phyloP scores from a whole-genome alignment of 2,113 vertebrate genomes.

The Regulus satrapa region DNA sequence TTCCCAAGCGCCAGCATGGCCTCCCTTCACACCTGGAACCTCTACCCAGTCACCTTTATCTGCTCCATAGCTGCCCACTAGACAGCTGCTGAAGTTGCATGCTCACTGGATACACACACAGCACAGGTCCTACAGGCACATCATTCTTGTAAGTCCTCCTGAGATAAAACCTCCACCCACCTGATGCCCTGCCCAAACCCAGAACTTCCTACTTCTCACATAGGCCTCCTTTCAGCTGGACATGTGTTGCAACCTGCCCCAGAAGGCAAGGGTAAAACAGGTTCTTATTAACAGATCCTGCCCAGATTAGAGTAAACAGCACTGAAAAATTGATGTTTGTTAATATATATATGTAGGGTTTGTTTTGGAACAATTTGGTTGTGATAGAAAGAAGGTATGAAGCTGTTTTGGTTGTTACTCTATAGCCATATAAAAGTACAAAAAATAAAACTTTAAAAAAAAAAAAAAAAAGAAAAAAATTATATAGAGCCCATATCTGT shows the following conservation, averaged over 20 bases:
- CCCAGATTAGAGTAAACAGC: background rate
- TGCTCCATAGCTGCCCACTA: too few relatives aligned
- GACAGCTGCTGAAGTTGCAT: background rate
- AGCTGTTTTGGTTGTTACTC: background rate
- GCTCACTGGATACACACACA: background rate
- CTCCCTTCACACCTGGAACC: background rate
- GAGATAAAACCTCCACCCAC: background rate
- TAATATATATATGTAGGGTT: too few relatives aligned
- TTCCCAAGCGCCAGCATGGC: background rate
- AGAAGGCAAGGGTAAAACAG: background rate
- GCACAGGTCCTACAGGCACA: too few relatives aligned
- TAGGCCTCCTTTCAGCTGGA: background rate
- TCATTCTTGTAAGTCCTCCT: background rate
- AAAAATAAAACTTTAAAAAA: background rate
- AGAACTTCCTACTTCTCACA: background rate
- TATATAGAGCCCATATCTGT: rapidly evolving
- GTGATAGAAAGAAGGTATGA: background rate
- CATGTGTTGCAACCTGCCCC: background rate
- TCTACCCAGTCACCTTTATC: too few relatives aligned
- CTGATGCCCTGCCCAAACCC: background rate
- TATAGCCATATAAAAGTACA: background rate
- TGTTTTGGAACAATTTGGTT: background rate
- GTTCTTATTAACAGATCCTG: background rate
- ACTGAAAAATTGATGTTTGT: background rate
- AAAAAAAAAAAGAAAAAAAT: background rate